Percentiles rank a stretch among this genome's conserved stretches.
These are phyloP conservation scores for Rhea pennata DNA, from an alignment of 2,113 vertebrate genomes.

Conservation along the genomic window DNA sequence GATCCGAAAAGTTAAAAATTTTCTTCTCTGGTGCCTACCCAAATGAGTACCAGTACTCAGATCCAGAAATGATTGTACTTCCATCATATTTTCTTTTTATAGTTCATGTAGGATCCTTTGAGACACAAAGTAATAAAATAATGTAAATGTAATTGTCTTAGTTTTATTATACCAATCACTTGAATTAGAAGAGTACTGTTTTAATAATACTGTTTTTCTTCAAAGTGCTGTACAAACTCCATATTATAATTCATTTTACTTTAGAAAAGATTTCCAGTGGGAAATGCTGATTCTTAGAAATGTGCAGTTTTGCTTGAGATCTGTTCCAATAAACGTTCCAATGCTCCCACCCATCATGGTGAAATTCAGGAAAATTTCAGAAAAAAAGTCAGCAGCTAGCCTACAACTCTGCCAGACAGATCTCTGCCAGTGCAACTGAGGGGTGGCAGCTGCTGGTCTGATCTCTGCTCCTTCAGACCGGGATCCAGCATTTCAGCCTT, in stretches of 20 bases:
- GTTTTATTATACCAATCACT: slow-evolving; percentile 14
- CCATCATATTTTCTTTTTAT: neutral
- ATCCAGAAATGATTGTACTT: neutral
- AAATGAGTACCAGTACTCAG: neutral
- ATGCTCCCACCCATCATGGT: neutral
- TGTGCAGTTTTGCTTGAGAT: neutral
- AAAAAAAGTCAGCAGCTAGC: neutral
- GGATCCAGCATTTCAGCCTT: neutral
- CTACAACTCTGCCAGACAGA: neutral
- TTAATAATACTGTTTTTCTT: slow-evolving; percentile 9
- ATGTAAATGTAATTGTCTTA: neutral
- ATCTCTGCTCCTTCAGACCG: neutral
- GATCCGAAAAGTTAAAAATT: neutral
- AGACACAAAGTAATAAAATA: neutral
- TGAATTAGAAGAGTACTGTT: neutral
- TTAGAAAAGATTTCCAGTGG: neutral
- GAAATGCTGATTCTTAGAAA: neutral
- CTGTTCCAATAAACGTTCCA: neutral
- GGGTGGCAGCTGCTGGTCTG: neutral
- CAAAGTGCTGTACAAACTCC: neutral
- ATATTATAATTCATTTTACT: neutral
- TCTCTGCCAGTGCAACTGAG: neutral
- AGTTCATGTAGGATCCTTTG: neutral
- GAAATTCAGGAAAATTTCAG: neutral
- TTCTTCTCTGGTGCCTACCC: neutral